Evolutionary conservation across 2,113 vertebrate genomes (phyloP).

Genomic region (Anhinga rufa): DNA sequence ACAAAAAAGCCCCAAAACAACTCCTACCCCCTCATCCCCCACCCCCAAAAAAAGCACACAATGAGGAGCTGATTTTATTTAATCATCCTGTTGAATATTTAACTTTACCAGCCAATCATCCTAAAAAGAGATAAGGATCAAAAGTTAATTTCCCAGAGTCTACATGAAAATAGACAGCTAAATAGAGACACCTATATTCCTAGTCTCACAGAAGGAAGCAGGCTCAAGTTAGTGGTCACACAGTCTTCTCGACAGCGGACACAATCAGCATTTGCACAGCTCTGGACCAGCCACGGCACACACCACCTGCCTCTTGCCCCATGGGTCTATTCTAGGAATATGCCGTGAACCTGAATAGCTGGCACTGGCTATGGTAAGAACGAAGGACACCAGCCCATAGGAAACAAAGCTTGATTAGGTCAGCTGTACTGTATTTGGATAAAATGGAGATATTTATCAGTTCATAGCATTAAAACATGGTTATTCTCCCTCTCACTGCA

Average conservation of each 20-base stretch:
- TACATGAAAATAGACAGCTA: neutral
- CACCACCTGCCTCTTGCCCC: neutral
- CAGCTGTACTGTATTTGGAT: neutral
- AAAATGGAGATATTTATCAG: neutral
- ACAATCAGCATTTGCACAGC: neutral
- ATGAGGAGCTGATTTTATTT: neutral
- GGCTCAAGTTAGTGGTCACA: neutral
- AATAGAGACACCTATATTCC: neutral
- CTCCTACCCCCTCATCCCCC: neutral
- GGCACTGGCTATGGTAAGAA: neutral
- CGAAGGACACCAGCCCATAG: neutral
- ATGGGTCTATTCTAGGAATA: neutral
- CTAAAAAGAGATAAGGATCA: neutral
- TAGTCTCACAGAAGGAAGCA: neutral
- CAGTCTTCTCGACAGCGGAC: neutral
- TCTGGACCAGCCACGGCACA: neutral
- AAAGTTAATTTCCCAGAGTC: neutral
- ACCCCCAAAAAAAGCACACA: neutral
- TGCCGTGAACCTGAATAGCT: neutral
- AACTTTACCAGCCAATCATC: neutral
- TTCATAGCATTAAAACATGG: neutral
- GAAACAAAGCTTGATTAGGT: neutral
- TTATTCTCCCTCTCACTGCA: neutral
- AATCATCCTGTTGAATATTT: neutral
- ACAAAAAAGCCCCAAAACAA: neutral